Base-by-base conservation (phyloP, 2,113 vertebrate genomes). In the Bufo gargarizans region DNA sequence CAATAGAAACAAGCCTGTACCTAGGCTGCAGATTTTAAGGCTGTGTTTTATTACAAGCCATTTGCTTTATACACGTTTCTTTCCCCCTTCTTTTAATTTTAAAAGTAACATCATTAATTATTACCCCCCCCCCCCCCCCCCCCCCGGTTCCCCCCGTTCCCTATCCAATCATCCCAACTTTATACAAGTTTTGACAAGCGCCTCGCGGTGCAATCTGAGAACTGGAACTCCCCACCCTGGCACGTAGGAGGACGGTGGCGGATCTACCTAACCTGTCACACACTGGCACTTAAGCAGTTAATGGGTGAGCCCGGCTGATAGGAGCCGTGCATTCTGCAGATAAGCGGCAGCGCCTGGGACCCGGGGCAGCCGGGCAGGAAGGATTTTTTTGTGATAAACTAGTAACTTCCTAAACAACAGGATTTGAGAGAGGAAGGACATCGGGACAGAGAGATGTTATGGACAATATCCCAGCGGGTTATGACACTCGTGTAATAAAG, bases 331-430 rank as follows among this genome's bases (percentile, higher is more conserved):
- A 83, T 83, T 88, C 86, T 58, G 16, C 6, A 88, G 71, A 88
- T 88, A 83, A 82, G 78, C 65, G 81, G 17, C 49, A 3, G 78
- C 78, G 43, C 56, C 67, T 71, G 78, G 58, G 45, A 65, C 22
- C 47, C 20, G 8, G 58, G 65, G 79, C 69, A 14, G 80, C 17
- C 17, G 8, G 14, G 56, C 79, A 88, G 86, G 86, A 83, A 84
- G 87, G 71, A 88, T 77, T 88, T 74, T 65, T 82, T 56, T 67
- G 78, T 88, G 87, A 88, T 88, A 84, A 88, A 67, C 81, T 65
- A 17, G 72, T 22, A 77, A 84, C 81, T 88, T 88, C 87, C 87
- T 84, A 88, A 77, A 88, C 71, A 88, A 88, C 87, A 88, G 87
- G 87, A 88, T 84, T 77, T 14, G 56, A 59, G 79, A 55, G 55